Evolutionary conservation across 2,888 invertebrate genomes (phyloP).

Genomic region (Vesta saturnalis): DNA sequence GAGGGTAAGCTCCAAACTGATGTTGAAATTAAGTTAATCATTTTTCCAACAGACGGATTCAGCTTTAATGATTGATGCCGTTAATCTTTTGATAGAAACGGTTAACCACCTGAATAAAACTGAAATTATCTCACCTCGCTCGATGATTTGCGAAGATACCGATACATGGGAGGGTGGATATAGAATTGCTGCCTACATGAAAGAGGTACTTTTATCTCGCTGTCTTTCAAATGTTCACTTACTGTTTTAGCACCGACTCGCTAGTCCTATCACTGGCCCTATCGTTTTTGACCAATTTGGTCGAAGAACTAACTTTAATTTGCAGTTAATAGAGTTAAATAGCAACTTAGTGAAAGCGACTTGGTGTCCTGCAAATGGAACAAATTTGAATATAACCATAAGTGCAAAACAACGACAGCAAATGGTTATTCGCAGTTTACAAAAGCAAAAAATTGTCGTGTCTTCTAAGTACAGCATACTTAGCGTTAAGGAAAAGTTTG

Average conservation of each 20-base stretch:
- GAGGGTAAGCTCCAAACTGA: conserved; percentile 32
- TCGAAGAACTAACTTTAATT: conserved; percentile 68
- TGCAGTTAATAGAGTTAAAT: conserved; percentile 71
- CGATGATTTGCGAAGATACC: conserved; percentile 48
- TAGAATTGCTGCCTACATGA: conserved; percentile 73
- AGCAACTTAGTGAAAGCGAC: conserved; percentile 66
- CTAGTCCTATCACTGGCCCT: conserved; percentile 70
- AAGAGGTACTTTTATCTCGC: conserved; percentile 61
- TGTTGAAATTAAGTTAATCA: too few relatives aligned
- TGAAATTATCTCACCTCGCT: conserved; percentile 37
- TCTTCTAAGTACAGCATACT: conserved; percentile 57
- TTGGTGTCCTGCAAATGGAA: conserved; percentile 58
- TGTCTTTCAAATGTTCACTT: neutral
- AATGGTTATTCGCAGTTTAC: conserved; percentile 63
- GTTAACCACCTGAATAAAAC: conserved; percentile 44
- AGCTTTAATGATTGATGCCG: conserved; percentile 76
- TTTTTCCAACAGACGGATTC: conserved; percentile 68
- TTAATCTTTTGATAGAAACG: conserved; percentile 61
- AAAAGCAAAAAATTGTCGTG: conserved; percentile 64
- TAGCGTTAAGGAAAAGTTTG: neutral
- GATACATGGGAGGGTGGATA: conserved; percentile 69
- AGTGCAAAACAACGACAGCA: conserved; percentile 56
- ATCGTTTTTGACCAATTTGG: conserved; percentile 76
- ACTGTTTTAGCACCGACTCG: conserved; percentile 23
- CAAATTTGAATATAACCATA: conserved; percentile 26